Percentiles rank a stretch among this genome's conserved stretches.
These are phyloP conservation scores for Euura lappo DNA, from an alignment of 1,140 invertebrate species.

Conservation along the genomic window DNA sequence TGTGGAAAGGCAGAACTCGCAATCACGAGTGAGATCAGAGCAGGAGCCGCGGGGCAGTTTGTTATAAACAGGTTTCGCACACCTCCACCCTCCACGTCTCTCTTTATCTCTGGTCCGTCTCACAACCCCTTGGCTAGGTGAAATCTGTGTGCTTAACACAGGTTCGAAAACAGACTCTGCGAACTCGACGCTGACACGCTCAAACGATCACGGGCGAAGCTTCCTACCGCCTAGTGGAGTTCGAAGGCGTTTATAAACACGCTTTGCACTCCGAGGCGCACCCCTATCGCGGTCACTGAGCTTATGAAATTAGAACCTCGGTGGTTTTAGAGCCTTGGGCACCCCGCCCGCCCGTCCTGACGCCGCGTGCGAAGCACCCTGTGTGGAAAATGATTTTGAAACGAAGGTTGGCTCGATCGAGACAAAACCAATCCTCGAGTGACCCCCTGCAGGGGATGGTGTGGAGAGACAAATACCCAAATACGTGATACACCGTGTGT, in stretches of 20 bases:
- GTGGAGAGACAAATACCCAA: background rate
- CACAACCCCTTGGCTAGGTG: conserved; percentile 22
- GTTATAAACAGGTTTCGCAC: conserved; percentile 49
- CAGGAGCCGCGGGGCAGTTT: conserved; percentile 45
- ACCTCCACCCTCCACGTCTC: background rate
- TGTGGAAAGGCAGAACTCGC: conserved; percentile 29
- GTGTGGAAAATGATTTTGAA: background rate
- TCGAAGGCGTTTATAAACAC: conserved; percentile 29
- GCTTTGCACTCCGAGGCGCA: conserved; percentile 14
- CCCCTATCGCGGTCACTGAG: conserved; percentile 1
- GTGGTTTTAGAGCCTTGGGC: too few relatives aligned
- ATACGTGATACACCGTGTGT: too few relatives aligned
- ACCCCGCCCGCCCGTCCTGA: background rate
- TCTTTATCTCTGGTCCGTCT: conserved; percentile 16
- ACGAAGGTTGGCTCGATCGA: background rate
- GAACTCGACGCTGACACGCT: too few relatives aligned
- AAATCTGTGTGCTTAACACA: too few relatives aligned
- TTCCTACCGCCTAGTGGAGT: too few relatives aligned
- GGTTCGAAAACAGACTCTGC: too few relatives aligned
- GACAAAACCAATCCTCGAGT: background rate
- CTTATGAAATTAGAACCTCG: background rate
- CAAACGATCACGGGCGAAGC: too few relatives aligned
- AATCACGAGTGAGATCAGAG: conserved; percentile 54
- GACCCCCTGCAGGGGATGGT: background rate
- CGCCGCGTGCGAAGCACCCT: background rate